Evolutionary conservation across 53 echinoderm and acorn worm species (phyloP).

Genomic region (Holothuria scabra): DNA sequence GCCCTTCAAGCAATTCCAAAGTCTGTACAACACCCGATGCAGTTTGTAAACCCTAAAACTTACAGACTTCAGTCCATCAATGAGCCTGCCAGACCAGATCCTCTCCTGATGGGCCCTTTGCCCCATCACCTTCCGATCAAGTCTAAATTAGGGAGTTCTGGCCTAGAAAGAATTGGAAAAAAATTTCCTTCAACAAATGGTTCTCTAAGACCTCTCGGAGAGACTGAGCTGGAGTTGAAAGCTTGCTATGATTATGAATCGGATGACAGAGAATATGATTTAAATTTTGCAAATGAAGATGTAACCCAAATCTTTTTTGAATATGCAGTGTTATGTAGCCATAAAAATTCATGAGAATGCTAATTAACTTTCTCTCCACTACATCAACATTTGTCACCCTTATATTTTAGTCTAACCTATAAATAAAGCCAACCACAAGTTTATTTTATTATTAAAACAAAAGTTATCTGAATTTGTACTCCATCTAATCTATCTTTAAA

Average conservation of each 20-base stretch:
- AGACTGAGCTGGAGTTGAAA: conserved; percentile 25
- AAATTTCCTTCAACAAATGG: background rate
- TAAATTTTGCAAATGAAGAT: background rate
- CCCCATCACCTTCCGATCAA: background rate
- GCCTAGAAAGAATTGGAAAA: too few relatives aligned
- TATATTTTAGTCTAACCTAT: too few relatives aligned
- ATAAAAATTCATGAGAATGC: background rate
- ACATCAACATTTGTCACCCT: too few relatives aligned
- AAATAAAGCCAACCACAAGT: too few relatives aligned
- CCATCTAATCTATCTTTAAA: too few relatives aligned
- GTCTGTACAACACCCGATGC: background rate
- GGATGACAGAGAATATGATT: background rate
- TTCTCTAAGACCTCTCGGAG: background rate
- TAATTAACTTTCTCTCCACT: too few relatives aligned
- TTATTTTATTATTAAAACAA: too few relatives aligned
- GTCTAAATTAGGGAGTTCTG: too few relatives aligned
- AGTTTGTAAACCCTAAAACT: conserved; percentile 13
- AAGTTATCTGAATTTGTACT: too few relatives aligned
- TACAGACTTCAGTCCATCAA: conserved; percentile 7
- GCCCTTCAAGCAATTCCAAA: conserved; percentile 41
- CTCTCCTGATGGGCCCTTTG: background rate
- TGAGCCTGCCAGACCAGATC: background rate
- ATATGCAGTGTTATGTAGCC: conserved; percentile 9
- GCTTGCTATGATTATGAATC: conserved; percentile 13
- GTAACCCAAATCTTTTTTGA: conserved; percentile 5